phyloP scores from a whole-genome alignment of 64 coral and sea anemone species.

The Pocillopora damicornis region DNA sequence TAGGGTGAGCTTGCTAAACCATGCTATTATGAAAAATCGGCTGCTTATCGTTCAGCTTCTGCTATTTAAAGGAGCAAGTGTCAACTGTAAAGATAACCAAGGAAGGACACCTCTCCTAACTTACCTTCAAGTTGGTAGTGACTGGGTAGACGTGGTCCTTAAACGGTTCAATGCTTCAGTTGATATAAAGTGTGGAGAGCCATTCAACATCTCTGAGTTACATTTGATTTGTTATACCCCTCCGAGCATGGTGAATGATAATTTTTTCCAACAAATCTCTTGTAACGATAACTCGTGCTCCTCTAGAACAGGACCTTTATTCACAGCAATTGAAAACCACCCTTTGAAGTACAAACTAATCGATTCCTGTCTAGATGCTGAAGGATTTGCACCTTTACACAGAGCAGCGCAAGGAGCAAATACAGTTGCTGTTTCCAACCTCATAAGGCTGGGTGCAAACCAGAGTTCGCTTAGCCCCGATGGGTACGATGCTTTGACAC shows the following conservation, averaged over 20 bases:
- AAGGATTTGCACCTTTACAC: conserved; percentile 59
- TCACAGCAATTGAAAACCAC: background rate
- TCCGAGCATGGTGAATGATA: background rate
- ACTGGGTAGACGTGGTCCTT: background rate
- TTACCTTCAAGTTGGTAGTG: background rate
- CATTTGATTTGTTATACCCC: conserved; percentile 18
- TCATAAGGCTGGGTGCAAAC: conserved; percentile 31
- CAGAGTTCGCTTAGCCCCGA: background rate
- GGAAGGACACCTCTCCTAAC: conserved; percentile 11
- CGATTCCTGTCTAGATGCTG: conserved; percentile 32
- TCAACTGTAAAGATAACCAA: conserved; percentile 9
- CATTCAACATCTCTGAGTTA: conserved; percentile 31
- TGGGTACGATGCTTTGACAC: conserved; percentile 27
- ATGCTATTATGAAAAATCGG: conserved; percentile 27
- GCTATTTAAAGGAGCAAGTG: background rate
- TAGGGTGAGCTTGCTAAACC: conserved; percentile 3
- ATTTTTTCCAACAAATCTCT: background rate
- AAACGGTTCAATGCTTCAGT: conserved; percentile 6
- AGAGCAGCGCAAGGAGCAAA: conserved; percentile 68
- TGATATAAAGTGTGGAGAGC: conserved; percentile 20
- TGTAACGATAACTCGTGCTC: background rate
- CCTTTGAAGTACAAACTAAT: background rate
- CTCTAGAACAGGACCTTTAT: background rate
- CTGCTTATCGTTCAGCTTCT: conserved; percentile 5
- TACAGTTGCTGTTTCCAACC: conserved; percentile 1